Evolutionary conservation across 1,140 invertebrate species (phyloP), one percentile per base, ranked within the genome.

Genomic region (Nasonia longicornis): DNA sequence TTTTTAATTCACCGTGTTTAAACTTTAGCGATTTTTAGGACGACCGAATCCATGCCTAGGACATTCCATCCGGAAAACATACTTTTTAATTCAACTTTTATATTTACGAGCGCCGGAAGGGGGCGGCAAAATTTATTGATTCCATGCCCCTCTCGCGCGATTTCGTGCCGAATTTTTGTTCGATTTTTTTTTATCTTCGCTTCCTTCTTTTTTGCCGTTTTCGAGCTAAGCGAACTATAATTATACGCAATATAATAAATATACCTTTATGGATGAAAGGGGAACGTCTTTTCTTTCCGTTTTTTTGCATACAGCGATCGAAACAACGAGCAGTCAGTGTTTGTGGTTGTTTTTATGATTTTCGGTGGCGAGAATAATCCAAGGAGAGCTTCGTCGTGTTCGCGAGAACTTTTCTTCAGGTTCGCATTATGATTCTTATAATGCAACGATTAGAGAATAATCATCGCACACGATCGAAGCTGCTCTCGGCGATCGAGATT

Each of bases 301-400:
- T 31, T 31, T 16, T 67, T 67, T 29, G 20, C 42, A n/a, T 42
- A n/a, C 73, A 76, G 45, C 31, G 81, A 82, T 82, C 81, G 81
- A 82, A 82, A 82, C 81, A 52, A 82, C 81, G 81, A 82, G 77
- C 77, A 82, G 70, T 82, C 77, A 79, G 74, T 82, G 64, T 58
- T 20, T 58, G 3, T 20, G 42, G 70, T 72, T 48, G 75, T 26
- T 72, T 70, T 71, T 67, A 63, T 38, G 42, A 71, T 76, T 81
- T 77, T 38, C 45, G 3, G 45, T 58, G 20, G n/a, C 73, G 48
- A 76, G 29, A 63, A 63, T 70, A 63, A 63, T 70, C 66, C 22
- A 58, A 80, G 22, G 72, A 31, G n/a, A 81, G 63, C 74, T 52
- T 80, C 72, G 38, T 80, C 22, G 42, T 26, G 26, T 73, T 73